phyloP scores from a whole-genome alignment of 2,113 vertebrate genomes.

The Gambusia holbrooki region DNA sequence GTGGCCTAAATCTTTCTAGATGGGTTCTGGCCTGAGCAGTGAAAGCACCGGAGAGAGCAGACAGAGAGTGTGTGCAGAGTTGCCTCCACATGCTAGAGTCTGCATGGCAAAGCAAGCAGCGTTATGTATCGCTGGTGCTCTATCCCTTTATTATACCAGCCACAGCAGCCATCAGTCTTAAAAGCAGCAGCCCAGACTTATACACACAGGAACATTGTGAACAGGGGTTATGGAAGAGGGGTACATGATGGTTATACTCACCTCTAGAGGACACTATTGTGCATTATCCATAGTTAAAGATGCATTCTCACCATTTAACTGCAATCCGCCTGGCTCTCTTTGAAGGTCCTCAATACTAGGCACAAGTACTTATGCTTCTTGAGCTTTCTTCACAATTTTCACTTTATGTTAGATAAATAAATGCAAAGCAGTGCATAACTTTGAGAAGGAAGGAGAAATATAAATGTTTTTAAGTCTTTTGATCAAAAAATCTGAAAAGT shows the following conservation, averaged over 20 bases:
- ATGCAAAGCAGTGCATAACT: neutral
- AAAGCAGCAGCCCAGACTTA: conserved; percentile 15
- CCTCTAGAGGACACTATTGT: conserved; percentile 84
- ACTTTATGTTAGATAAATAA: neutral
- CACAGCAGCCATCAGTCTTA: conserved; percentile 39
- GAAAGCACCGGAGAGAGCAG: conserved; percentile 10
- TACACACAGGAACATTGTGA: conserved; percentile 34
- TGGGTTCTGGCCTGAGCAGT: conserved; percentile 29
- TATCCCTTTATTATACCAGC: conserved; percentile 32
- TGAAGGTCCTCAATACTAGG: conserved; percentile 18
- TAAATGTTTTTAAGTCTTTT: neutral
- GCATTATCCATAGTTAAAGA: conserved; percentile 74
- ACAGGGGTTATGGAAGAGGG: neutral
- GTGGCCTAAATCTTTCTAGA: conserved; percentile 31
- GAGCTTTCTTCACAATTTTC: neutral
- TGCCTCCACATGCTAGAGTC: conserved; percentile 18
- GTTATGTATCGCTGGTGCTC: conserved; percentile 21
- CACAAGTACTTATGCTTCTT: neutral
- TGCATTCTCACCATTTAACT: conserved; percentile 64
- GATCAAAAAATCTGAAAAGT: neutral
- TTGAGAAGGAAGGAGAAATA: neutral
- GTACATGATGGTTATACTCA: conserved; percentile 59
- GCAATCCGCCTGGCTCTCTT: conserved; percentile 65
- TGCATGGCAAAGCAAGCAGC: conserved; percentile 5
- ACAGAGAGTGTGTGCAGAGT: conserved; percentile 21